Conservation (phyloP, 2,888 invertebrate genomes). For the Bellardia bayeri region DNA sequence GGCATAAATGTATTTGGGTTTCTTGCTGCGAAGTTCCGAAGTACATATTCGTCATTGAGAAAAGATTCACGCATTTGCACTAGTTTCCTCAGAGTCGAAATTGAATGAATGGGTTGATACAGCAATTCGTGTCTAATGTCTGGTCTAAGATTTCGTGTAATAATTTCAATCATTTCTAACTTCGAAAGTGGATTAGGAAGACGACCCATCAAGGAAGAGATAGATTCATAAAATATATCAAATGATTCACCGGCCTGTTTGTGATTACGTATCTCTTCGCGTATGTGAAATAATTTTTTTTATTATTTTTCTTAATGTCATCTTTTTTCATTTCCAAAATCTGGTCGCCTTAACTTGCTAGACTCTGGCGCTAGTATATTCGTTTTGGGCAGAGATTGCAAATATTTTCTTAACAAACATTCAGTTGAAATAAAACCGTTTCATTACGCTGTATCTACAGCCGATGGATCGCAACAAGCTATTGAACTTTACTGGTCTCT, state of each 20-base stretch:
- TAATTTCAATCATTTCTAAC: conserved; percentile 29
- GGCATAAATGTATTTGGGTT: neutral
- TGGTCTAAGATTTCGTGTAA: conserved; percentile 40
- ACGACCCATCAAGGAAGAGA: conserved; percentile 15
- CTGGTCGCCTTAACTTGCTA: no score
- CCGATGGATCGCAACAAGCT: no score
- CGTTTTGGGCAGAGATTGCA: no score
- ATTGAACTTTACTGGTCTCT: neutral
- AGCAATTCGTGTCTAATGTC: conserved; percentile 53
- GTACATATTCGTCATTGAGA: conserved; percentile 34
- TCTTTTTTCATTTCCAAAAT: no score
- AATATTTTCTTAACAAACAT: no score
- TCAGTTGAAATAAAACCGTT: no score
- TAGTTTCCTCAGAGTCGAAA: conserved; percentile 40
- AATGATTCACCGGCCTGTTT: conserved; percentile 51
- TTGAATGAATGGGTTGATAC: conserved; percentile 21
- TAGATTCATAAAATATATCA: conserved; percentile 36
- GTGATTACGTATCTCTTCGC: conserved; percentile 55
- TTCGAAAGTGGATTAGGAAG: neutral
- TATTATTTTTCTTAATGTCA: no score
- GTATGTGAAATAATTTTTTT: no score
- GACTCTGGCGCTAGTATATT: neutral
- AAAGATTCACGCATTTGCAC: conserved; percentile 40
- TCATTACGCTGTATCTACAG: no score
- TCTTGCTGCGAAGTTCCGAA: neutral